Evolutionary conservation across 1,140 invertebrate genomes (phyloP), one percentile per base, ranked within the genome.

Genomic region (Leptonema lineaticorne): DNA sequence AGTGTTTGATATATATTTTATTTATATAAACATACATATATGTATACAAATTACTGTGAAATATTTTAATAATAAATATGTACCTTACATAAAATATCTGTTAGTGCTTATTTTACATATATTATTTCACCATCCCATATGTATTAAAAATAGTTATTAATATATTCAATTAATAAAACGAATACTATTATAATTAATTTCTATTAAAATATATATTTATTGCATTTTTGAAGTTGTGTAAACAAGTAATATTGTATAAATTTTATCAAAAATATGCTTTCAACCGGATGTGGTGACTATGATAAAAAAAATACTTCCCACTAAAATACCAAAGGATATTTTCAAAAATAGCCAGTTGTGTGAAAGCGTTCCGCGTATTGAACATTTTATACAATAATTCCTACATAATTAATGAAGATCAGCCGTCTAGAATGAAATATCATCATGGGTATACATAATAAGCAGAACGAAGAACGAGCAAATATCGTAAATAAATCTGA

Each of bases 251-350:
- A 11, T 41, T 16, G 2, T n/a, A n/a, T 3, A 41, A 41, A 41
- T 11, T 14, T 14, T 11, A 11, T 11, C 1, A 9, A 41, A 41
- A 41, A 4, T 11, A 41, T 11, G 9, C 1, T 41, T 41, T 9
- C 37, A 16, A 29, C 62, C 50, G 62, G 62, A 64, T 64, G 62
- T 64, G 62, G 62, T 64, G 4, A 50, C 28, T 41, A 16, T 30
- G 62, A 64, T 64, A 64, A 64, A 22, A 11, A 41, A 41, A 41
- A 41, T 16, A 41, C 37, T 41, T 41, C 37, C 37, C 37, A 41
- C 16, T 3, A n/a, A n/a, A n/a, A n/a, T n/a, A n/a, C n/a, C n/a
- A n/a, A n/a, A n/a, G n/a, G n/a, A n/a, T n/a, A n/a, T n/a, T n/a
- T n/a, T n/a, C n/a, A n/a, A n/a, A n/a, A n/a, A n/a, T n/a, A n/a